Evolutionary conservation across 1,140 invertebrate species (phyloP).

Genomic region (Agrilus planipennis): DNA sequence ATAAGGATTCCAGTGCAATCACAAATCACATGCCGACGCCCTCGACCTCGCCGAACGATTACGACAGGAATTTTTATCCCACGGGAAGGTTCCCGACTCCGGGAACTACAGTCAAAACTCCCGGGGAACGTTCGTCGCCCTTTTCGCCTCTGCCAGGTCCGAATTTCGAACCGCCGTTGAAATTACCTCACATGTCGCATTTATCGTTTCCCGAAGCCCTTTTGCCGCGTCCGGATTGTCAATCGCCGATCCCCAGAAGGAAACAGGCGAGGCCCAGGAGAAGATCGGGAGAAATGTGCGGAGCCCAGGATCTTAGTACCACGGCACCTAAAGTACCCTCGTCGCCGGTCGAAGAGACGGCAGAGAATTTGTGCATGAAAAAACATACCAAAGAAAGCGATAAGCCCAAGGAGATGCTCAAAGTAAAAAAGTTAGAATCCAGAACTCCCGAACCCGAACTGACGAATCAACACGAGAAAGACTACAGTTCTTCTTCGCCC

Average conservation of each 20-base stretch:
- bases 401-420: slow-evolving; percentile 13
- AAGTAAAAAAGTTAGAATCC: slow-evolving; percentile 28
- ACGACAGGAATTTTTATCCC: slow-evolving; percentile 28
- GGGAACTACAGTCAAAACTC: slow-evolving; percentile 18
- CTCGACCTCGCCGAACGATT: slow-evolving; percentile 45
- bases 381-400: slow-evolving; percentile 24
- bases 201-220: slow-evolving; percentile 36
- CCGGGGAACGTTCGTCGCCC: slow-evolving; percentile 14
- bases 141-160: slow-evolving; percentile 17
- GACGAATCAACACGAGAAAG: slow-evolving; percentile 28
- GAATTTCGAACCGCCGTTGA: slow-evolving; percentile 25
- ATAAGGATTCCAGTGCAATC: slow-evolving; percentile 35
- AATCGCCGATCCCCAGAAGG: slow-evolving; percentile 60
- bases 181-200: slow-evolving; percentile 39
- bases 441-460: slow-evolving; percentile 38
- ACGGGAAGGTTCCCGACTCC: slow-evolving; percentile 21
- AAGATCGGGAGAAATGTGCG: slow-evolving; percentile 59
- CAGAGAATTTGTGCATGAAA: slow-evolving; percentile 40
- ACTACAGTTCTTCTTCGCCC: slow-evolving; percentile 38
- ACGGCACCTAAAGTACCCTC: slow-evolving; percentile 26
- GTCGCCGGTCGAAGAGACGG: slow-evolving; percentile 25
- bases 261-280: slow-evolving; percentile 71
- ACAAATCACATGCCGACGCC: slow-evolving; percentile 41
- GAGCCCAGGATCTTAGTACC: slow-evolving; percentile 46
- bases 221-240: slow-evolving; percentile 34